phyloP scores from a whole-genome alignment of 2,797 vertebrate species.

The Ambastaia sidthimunki region DNA sequence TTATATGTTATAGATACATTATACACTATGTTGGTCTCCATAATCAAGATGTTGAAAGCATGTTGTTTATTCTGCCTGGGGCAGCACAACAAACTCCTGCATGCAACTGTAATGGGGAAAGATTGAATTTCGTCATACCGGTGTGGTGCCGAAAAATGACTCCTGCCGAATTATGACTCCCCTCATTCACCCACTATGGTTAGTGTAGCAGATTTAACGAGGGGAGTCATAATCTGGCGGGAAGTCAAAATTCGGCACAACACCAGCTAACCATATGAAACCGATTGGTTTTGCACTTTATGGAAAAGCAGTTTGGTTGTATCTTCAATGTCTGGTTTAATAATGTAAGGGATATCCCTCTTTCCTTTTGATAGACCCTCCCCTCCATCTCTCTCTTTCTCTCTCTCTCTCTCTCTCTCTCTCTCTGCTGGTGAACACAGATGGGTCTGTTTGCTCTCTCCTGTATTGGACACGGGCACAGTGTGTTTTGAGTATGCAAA shows the following conservation, averaged over 20 bases:
- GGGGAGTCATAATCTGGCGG: neutral
- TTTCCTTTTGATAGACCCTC: neutral
- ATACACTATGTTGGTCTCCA: neutral
- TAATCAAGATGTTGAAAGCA: neutral
- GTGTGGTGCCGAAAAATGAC: too few species aligned
- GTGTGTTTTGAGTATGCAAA: slow-evolving; percentile 29
- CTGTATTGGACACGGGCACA: slow-evolving; percentile 13
- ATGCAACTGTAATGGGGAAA: neutral
- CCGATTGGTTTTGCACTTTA: neutral
- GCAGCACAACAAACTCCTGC: neutral
- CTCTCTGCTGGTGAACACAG: slow-evolving; percentile 25
- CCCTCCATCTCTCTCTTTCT: too few species aligned
- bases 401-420: too few species aligned
- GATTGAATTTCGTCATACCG: too few species aligned
- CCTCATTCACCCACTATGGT: too few species aligned
- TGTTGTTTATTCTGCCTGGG: neutral
- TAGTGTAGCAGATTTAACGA: too few species aligned
- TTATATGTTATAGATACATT: neutral
- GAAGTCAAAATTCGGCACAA: neutral
- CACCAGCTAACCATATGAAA: neutral
- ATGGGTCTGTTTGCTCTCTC: slow-evolving; percentile 20
- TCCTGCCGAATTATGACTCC: too few species aligned
- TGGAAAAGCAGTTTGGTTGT: slow-evolving; percentile 6
- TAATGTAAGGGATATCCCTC: slow-evolving; percentile 19
- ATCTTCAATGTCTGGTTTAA: neutral